These are phyloP conservation scores for Ariolimax columbianus DNA, from an alignment of 2,888 invertebrate species.

Conservation along the genomic window DNA sequence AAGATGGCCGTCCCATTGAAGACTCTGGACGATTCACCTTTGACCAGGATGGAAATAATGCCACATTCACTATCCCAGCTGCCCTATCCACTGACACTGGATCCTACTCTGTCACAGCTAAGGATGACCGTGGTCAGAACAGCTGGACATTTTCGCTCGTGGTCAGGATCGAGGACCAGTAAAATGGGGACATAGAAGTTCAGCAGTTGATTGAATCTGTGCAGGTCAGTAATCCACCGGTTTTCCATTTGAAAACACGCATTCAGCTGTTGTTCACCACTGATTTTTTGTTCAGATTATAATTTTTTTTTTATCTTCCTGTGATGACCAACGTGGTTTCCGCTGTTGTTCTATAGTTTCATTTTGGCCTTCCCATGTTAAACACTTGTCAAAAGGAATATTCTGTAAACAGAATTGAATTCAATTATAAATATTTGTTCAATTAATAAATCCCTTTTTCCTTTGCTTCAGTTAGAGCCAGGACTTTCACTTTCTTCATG, in stretches of 20 bases:
- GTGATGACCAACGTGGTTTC: no score
- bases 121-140: slow-evolving; percentile 64
- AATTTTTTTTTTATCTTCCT: no score
- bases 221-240: slow-evolving; percentile 53
- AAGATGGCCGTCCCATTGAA: slow-evolving; percentile 64
- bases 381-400: background rate
- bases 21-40: slow-evolving; percentile 70
- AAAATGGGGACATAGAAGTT: slow-evolving; percentile 65
- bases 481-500: no score
- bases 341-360: no score
- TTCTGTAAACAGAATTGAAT: background rate
- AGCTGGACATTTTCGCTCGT: slow-evolving; percentile 70
- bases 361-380: no score
- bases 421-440: no score
- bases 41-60: slow-evolving; percentile 60
- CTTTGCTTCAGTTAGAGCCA: no score
- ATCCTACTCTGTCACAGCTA: slow-evolving; percentile 65
- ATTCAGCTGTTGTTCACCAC: no score
- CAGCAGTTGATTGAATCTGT: slow-evolving; percentile 56
- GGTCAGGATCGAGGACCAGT: slow-evolving; percentile 66
- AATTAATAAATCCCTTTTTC: no score
- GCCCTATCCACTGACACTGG: slow-evolving; percentile 74
- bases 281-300: no score
- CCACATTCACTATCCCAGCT: slow-evolving; percentile 70
- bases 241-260: no score